phyloP scores from a whole-genome alignment of 2,113 vertebrate genomes.

The Indicator indicator region DNA sequence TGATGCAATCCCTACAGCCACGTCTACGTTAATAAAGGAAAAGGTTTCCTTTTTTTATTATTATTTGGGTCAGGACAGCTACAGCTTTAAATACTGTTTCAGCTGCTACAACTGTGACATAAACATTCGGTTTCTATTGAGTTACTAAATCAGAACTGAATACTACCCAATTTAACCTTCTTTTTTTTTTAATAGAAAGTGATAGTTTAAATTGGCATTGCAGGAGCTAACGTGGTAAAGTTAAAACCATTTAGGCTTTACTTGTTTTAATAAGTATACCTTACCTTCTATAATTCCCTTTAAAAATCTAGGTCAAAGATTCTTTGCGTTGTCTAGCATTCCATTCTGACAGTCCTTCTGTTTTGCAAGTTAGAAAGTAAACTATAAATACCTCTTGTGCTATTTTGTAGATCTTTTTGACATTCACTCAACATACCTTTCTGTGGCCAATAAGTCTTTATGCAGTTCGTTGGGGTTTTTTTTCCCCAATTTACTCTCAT shows the following conservation, averaged over 20 bases:
- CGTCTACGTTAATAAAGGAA: conserved; percentile 22
- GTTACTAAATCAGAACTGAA: conserved; percentile 62
- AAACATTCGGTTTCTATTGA: conserved; percentile 63
- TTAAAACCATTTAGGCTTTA: conserved; percentile 49
- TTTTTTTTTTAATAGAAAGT: conserved; percentile 44
- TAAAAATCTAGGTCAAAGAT: conserved; percentile 65
- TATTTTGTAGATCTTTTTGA: background rate
- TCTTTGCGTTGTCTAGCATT: conserved; percentile 56
- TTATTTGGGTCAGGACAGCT: conserved; percentile 43
- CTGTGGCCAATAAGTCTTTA: background rate
- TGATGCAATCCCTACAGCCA: conserved; percentile 61
- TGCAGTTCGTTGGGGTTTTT: background rate
- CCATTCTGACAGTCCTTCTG: conserved; percentile 27
- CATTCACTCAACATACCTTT: background rate
- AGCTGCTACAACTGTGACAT: conserved; percentile 47
- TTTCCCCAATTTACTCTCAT: background rate
- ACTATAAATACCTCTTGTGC: background rate
- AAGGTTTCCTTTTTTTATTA: conserved; percentile 35
- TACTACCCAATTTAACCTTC: conserved; percentile 33
- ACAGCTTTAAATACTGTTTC: conserved; percentile 66
- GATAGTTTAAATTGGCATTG: conserved; percentile 74
- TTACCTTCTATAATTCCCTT: conserved; percentile 55
- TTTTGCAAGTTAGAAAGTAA: conserved; percentile 30
- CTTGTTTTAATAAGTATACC: conserved; percentile 70
- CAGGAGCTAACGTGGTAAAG: conserved; percentile 59